phyloP scores from a whole-genome alignment of 2,797 vertebrate genomes.

The Xyrichtys novacula region DNA sequence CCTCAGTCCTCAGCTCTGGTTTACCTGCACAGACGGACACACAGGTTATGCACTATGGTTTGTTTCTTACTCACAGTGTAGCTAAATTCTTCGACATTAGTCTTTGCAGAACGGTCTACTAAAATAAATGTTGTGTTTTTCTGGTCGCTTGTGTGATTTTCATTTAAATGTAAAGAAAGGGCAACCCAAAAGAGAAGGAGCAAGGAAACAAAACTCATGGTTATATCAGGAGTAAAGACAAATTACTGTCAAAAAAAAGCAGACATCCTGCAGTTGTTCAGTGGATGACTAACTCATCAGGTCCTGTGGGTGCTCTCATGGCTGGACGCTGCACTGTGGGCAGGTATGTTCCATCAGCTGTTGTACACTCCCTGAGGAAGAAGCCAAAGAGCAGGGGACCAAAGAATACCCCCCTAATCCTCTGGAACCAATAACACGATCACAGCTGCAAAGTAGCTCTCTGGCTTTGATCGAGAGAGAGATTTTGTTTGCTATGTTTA shows the following conservation, averaged over 20 bases:
- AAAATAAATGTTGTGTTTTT: neutral
- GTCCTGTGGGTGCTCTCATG: constrained; percentile 9
- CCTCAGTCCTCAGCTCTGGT: constrained; percentile 87
- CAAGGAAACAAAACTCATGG: neutral
- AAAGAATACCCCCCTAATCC: constrained; percentile 63
- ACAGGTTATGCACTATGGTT: neutral
- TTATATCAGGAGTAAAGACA: neutral
- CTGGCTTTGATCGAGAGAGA: constrained; percentile 31
- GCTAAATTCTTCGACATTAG: neutral
- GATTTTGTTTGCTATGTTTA: constrained; percentile 51
- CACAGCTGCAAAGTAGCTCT: constrained; percentile 45
- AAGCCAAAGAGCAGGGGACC: constrained; percentile 40
- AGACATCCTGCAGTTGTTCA: neutral
- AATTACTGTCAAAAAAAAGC: neutral
- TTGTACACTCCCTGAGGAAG: constrained; percentile 58
- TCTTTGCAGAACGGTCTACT: neutral
- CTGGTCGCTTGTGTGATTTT: neutral
- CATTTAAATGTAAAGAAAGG: neutral
- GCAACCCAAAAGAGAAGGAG: neutral
- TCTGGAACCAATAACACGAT: constrained; percentile 56
- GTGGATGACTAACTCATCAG: constrained; percentile 8
- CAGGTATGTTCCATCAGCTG: constrained; percentile 81
- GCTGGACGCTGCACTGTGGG: constrained; percentile 32
- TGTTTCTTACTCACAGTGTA: neutral
- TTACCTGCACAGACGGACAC: constrained; percentile 81